These are phyloP conservation scores for Scopus umbretta DNA, from an alignment of 2,113 vertebrate genomes.

Conservation along the genomic window DNA sequence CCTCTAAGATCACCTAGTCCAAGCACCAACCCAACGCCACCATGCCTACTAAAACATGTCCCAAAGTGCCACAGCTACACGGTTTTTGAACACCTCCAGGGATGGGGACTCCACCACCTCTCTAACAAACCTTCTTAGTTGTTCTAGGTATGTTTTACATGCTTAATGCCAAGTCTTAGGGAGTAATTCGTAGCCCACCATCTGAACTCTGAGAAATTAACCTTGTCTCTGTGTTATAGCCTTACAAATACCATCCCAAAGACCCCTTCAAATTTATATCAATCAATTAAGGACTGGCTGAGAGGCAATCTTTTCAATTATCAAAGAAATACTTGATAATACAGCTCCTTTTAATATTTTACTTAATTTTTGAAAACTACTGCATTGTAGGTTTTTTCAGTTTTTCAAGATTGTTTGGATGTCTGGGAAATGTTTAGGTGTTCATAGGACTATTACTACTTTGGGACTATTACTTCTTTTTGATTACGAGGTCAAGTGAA, in stretches of 20 bases:
- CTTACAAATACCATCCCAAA: not conserved
- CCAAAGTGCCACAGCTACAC: too few relatives aligned
- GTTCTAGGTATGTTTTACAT: not conserved
- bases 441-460: not conserved
- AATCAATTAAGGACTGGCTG: not conserved
- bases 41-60: too few relatives aligned
- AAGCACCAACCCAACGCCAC: too few relatives aligned
- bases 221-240: not conserved
- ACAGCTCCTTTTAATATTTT: not conserved
- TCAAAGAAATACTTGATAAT: not conserved
- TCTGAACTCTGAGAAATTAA: not conserved
- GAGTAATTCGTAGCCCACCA: not conserved
- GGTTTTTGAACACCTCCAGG: too few relatives aligned
- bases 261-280: not conserved
- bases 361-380: not conserved
- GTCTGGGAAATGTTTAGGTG: not conserved
- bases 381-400: not conserved
- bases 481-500: not conserved
- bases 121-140: not conserved
- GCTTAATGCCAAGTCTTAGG: not conserved
- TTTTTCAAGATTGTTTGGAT: not conserved
- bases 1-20: too few relatives aligned
- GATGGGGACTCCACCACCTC: too few relatives aligned
- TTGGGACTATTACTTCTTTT: not conserved
- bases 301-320: not conserved